Base-by-base conservation (phyloP, 2,888 invertebrate species). In the Phania funesta region DNA sequence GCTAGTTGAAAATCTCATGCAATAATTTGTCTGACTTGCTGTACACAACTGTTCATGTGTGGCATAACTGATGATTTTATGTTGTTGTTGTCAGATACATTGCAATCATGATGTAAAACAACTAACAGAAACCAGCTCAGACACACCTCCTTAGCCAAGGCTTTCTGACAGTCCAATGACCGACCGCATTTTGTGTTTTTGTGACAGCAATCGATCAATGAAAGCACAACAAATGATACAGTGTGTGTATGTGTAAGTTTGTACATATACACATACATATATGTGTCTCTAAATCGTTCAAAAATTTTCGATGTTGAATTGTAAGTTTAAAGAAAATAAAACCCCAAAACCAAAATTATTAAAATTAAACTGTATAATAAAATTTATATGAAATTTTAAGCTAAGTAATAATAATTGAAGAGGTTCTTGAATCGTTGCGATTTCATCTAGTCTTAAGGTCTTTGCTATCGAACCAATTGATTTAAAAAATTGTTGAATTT, bases 101-200 rank as follows among this genome's bases (percentile, higher is more conserved):
- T 44, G 46, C 50, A 62, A 70, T 62, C 35, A 77, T 54, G 18
- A 62, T 64, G 50, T 20, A 35, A 77, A 46, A 29, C 20, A 16
- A 41, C 38, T 50, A 50, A 50, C 26, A 62, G 4, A 68, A 76
- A 76, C 60, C 52, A 29, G 46, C 16, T 62, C 44, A 48, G 68
- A 77, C 77, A 77, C 77, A 77, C 77, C 77, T 70, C 62, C 54
- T 54, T 13, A 68, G n/a, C 44, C 68, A 77, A 77, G 77, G 77
- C 54, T 64, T 26, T 62, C 16, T 46, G n/a, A 3, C 5, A 54
- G 77, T 77, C 20, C 62, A 70, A 68, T 70, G 68, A 77, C 67
- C 68, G 68, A 77, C 77, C 77, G 68, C 77, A 54, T 64, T 77
- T 77, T 46, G 26, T 20, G 13, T 50, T 38, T 68, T 56, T 29